Conservation (phyloP, 2,888 invertebrate genomes). For the Steinernema scapterisci region DNA sequence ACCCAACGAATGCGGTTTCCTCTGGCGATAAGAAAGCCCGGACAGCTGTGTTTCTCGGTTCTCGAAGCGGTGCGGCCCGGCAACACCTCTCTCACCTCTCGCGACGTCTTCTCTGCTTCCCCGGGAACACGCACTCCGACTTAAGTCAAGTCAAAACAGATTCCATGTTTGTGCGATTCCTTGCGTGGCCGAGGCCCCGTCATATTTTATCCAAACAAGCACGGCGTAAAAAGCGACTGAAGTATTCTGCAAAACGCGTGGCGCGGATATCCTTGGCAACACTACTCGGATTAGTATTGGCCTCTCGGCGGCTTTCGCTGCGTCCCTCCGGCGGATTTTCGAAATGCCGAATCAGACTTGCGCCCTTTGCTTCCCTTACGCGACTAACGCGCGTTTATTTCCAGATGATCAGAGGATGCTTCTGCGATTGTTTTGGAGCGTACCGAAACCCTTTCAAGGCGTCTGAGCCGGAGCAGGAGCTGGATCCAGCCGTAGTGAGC, state of each 20-base stretch:
- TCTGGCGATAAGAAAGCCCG: constrained; percentile 16
- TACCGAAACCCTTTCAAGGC: constrained; percentile 44
- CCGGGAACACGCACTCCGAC: neutral
- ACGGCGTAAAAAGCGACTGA: too few species aligned
- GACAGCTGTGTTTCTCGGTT: constrained; percentile 11
- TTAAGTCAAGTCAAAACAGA: constrained; percentile 16
- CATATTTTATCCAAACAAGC: too few species aligned
- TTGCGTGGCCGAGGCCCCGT: neutral
- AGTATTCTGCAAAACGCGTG: too few species aligned
- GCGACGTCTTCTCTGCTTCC: neutral
- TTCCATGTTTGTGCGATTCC: constrained; percentile 21
- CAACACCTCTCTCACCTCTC: neutral
- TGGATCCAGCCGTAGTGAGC: constrained; percentile 46
- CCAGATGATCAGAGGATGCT: constrained; percentile 50
- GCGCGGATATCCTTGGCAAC: neutral
- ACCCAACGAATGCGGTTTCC: constrained; percentile 10
- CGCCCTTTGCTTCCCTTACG: too few species aligned
- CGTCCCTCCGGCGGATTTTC: too few species aligned
- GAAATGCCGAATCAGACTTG: too few species aligned
- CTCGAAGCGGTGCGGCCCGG: constrained; percentile 5
- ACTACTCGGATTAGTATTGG: neutral
- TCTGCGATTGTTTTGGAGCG: constrained; percentile 53
- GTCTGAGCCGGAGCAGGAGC: constrained; percentile 15
- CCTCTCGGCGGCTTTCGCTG: too few species aligned
- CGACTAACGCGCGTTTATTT: neutral